Evolutionary conservation across 2,888 invertebrate species (phyloP).

Genomic region (Lithosia quadra): DNA sequence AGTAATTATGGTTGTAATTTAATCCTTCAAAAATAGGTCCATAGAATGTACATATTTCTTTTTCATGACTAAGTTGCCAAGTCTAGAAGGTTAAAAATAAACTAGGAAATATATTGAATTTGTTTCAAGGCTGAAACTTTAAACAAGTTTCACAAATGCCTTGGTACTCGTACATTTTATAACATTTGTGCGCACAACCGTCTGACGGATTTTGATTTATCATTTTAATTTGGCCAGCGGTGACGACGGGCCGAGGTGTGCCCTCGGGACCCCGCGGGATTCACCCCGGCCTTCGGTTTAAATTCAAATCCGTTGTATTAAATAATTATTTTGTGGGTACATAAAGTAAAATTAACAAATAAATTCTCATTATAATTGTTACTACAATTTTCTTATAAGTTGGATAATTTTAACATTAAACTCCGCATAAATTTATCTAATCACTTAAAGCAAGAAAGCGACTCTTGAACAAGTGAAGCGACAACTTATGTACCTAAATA

Average conservation of each 20-base stretch:
- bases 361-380: conserved; percentile 43
- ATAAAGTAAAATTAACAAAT: conserved; percentile 63
- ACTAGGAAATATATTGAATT: conserved; percentile 50
- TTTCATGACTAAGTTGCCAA: background rate
- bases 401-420: conserved; percentile 25
- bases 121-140: conserved; percentile 48
- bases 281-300: conserved; percentile 67
- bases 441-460: conserved; percentile 31
- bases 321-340: conserved; percentile 70
- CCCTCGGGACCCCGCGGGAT: conserved; percentile 66
- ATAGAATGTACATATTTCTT: too few species aligned
- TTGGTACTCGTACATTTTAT: conserved; percentile 55
- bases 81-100: conserved; percentile 32
- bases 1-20: too few species aligned
- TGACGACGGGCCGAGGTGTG: conserved; percentile 74
- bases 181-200: conserved; percentile 56
- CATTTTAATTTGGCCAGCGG: conserved; percentile 83
- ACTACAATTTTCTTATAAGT: conserved; percentile 34
- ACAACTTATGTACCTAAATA: conserved; percentile 50
- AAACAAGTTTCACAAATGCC: conserved; percentile 53
- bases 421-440: conserved; percentile 30
- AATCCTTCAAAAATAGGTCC: too few species aligned
- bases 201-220: conserved; percentile 84
- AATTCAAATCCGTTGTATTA: conserved; percentile 75
- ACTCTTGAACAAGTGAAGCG: conserved; percentile 42